These are phyloP conservation scores for Esox lucius DNA, from an alignment of 2,797 vertebrate genomes.

Conservation along the genomic window DNA sequence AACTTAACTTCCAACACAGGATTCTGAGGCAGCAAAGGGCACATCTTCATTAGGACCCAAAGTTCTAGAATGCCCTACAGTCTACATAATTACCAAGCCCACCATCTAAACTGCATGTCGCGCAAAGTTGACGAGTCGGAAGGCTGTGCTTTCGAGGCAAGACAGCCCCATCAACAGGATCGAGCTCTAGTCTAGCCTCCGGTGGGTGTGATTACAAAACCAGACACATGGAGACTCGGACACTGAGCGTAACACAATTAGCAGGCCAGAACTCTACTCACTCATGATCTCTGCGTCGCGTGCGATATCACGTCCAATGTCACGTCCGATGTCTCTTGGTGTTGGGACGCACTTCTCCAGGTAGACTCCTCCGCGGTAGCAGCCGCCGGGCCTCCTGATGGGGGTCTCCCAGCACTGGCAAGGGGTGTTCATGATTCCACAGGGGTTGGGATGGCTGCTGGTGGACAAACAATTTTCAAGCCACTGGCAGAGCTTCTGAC, in stretches of 20 bases:
- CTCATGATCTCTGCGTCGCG: constrained; percentile 81
- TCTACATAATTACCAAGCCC: constrained; percentile 46
- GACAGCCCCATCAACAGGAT: constrained; percentile 20
- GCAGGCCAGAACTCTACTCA: constrained; percentile 68
- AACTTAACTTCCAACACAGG: constrained; percentile 61
- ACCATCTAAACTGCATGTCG: constrained; percentile 26
- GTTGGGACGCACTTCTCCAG: constrained; percentile 88
- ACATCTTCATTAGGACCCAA: constrained; percentile 34
- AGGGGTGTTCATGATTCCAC: constrained; percentile 97
- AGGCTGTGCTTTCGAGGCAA: constrained; percentile 22
- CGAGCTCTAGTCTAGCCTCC: not conserved
- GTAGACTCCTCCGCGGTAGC: constrained; percentile 89
- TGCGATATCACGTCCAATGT: constrained; percentile 74
- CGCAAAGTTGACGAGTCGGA: constrained; percentile 15
- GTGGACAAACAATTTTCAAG: constrained; percentile 88
- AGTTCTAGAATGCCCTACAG: constrained; percentile 22
- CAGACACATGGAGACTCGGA: not conserved
- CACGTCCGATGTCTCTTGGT: constrained; percentile 77
- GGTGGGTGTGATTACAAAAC: constrained; percentile 28
- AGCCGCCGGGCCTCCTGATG: constrained; percentile 86
- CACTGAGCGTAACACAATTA: constrained; percentile 12
- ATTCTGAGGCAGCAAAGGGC: constrained; percentile 38
- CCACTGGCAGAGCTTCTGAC: constrained; percentile 98
- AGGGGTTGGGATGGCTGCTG: constrained; percentile 92
- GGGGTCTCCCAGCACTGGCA: constrained; percentile 89